Conservation (phyloP, 2,888 invertebrate species). For the Sarcophaga carnaria region DNA sequence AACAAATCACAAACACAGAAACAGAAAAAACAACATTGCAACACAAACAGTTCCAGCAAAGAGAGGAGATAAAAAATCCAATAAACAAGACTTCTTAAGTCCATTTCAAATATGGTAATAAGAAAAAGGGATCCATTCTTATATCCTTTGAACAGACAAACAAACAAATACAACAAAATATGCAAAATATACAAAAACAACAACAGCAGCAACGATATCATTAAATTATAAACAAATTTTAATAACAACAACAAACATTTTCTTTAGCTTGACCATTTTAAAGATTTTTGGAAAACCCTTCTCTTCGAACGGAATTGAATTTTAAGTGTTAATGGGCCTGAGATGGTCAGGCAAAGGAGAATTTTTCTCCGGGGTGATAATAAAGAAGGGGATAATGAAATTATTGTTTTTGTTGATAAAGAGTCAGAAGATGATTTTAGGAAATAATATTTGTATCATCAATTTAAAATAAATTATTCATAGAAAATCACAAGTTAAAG, state of each 20-base stretch:
- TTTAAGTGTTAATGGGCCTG: conserved; percentile 40
- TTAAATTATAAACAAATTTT: conserved; percentile 9
- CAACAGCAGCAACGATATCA: conserved; percentile 11
- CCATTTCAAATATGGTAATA: conserved; percentile 34
- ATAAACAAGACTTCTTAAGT: conserved; percentile 63
- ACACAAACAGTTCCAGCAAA: background rate
- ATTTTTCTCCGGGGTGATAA: background rate
- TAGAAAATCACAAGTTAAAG: conserved; percentile 16
- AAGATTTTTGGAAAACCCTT: background rate
- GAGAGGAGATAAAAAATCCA: conserved; percentile 1
- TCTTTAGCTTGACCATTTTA: conserved; percentile 31
- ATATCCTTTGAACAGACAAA: background rate
- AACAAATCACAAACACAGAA: background rate
- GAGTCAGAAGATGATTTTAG: conserved; percentile 4
- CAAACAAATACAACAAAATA: conserved; percentile 54
- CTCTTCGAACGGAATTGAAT: background rate
- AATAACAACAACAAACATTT: conserved; percentile 9
- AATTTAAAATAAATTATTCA: conserved; percentile 58
- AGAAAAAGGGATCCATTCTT: conserved; percentile 36
- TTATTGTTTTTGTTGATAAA: conserved; percentile 15
- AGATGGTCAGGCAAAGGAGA: no score
- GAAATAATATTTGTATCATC: conserved; percentile 25
- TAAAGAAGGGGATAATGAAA: background rate
- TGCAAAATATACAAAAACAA: conserved; percentile 62
- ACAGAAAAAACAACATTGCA: conserved; percentile 24